phyloP scores from a whole-genome alignment of 1,140 invertebrate genomes.

The Aphelinus certus region DNA sequence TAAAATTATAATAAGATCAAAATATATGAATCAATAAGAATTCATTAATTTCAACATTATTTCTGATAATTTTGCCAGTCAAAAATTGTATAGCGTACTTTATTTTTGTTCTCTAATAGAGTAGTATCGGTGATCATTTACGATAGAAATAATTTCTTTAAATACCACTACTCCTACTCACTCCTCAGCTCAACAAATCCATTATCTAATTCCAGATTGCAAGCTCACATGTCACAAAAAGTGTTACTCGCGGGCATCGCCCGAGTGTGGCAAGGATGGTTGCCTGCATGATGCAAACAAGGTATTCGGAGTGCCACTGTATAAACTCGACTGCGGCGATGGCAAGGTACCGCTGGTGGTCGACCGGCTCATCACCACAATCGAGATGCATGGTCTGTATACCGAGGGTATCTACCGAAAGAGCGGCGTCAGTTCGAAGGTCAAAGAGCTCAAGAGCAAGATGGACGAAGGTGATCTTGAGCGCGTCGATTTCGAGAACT shows the following conservation, averaged over 20 bases:
- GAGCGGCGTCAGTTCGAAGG: conserved; percentile 85
- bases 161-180: too few species aligned
- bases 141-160: too few species aligned
- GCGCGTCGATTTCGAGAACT: conserved; percentile 75
- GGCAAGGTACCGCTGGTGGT: conserved; percentile 86
- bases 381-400: conserved; percentile 92
- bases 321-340: conserved; percentile 78
- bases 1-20: too few species aligned
- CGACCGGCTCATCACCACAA: conserved; percentile 86
- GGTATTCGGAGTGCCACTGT: conserved; percentile 82
- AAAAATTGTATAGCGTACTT: too few species aligned
- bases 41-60: too few species aligned
- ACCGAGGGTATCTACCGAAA: conserved; percentile 94
- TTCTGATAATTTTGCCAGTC: too few species aligned
- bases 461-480: conserved; percentile 80
- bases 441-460: conserved; percentile 76
- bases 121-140: too few species aligned
- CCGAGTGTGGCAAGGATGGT: conserved; percentile 71
- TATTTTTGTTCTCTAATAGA: too few species aligned
- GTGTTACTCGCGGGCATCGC: conserved; percentile 79
- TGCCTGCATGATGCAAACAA: conserved; percentile 64
- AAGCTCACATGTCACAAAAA: conserved; percentile 95
- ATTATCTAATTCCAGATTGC: conserved; percentile 75
- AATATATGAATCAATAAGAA: too few species aligned
- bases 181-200: too few species aligned